phyloP scores from a whole-genome alignment of 2,797 vertebrate species.

The Micropoecilia bifurca region DNA sequence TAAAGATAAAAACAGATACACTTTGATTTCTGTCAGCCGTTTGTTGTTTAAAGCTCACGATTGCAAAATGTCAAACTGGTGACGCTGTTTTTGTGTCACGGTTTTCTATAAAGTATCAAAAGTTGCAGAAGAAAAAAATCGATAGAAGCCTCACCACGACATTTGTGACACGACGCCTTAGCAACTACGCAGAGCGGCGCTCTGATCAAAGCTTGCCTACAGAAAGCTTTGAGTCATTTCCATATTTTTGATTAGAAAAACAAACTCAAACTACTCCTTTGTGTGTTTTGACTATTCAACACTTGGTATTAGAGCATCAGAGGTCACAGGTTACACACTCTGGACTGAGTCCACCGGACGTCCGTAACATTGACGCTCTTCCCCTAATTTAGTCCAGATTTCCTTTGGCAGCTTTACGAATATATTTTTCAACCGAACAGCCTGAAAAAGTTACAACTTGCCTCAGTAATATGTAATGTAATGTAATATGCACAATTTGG shows the following conservation, averaged over 20 bases:
- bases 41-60: constrained; percentile 36
- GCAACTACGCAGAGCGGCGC: background rate
- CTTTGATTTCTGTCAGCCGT: constrained; percentile 34
- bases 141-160: background rate
- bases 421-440: background rate
- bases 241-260: constrained; percentile 9
- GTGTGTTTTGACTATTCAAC: constrained; percentile 3
- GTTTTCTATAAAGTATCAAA: background rate
- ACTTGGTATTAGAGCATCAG: background rate
- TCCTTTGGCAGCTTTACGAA: background rate
- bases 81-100: no score
- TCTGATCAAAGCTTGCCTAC: background rate
- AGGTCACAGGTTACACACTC: background rate
- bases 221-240: background rate
- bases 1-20: constrained; percentile 43
- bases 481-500: background rate
- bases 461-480: background rate
- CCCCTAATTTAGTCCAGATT: background rate
- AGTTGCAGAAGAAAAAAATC: background rate
- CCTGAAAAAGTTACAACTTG: background rate
- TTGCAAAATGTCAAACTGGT: background rate
- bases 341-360: background rate
- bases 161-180: background rate
- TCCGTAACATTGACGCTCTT: no score
- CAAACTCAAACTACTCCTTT: background rate